A percentile compares a stretch with the other conserved stretches of the same genome.
These are phyloP conservation scores for Addax nasomaculatus DNA, from an alignment of 2,113 vertebrate genomes.

Conservation along the genomic window DNA sequence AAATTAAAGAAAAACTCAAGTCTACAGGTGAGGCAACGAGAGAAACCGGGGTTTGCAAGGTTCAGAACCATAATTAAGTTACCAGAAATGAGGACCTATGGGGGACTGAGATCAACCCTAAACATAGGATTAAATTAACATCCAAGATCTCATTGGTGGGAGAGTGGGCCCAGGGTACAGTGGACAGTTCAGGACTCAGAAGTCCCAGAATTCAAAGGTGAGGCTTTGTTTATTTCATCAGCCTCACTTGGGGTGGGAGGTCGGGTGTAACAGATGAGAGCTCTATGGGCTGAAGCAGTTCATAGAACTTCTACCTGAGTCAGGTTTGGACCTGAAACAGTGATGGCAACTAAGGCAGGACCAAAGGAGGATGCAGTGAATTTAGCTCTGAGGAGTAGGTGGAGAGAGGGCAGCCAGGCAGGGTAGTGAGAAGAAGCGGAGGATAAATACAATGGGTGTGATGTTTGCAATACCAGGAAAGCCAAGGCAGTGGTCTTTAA, in stretches of 20 bases:
- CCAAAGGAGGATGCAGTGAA: neutral
- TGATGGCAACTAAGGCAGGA: neutral
- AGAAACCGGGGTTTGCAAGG: neutral
- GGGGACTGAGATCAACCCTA: neutral
- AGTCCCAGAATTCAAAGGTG: neutral
- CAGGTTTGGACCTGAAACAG: neutral
- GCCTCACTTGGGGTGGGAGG: neutral
- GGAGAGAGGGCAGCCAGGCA: neutral
- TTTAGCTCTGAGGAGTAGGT: neutral
- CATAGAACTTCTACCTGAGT: neutral
- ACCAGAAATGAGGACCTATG: neutral
- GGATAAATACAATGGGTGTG: neutral
- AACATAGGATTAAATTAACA: neutral
- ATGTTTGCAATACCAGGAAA: neutral
- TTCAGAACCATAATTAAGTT: neutral
- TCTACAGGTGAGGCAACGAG: neutral
- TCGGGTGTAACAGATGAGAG: neutral
- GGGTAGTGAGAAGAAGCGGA: neutral
- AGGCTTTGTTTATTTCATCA: neutral
- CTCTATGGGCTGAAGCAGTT: neutral
- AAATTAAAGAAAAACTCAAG: neutral
- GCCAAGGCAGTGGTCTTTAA: neutral
- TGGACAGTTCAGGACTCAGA: neutral
- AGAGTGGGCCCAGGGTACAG: neutral
- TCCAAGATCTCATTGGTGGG: accelerated